Base-by-base conservation (phyloP, 2,888 invertebrate species). In the Apotomis turbidana region DNA sequence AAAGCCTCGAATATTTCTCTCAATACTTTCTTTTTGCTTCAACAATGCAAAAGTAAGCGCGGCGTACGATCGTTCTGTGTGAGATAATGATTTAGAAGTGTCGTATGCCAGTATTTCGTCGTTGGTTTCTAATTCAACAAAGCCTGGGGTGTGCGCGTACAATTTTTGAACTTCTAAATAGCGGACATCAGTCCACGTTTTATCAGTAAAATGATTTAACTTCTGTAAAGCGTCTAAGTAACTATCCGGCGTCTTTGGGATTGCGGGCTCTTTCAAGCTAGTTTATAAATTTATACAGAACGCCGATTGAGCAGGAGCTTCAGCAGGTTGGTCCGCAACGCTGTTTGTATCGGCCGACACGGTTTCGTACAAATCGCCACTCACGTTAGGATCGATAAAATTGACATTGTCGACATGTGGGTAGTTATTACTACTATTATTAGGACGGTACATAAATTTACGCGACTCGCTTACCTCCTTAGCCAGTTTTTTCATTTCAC, bases 401-500 rank as follows among this genome's bases (percentile, higher is more conserved):
- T 52, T 52, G 5, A 13, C 52, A 52, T 3, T 5, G n/a, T n/a
- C n/a, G 15, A 15, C 15, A 15, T 15, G 15, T 13, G 52, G 52
- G 52, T 52, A 52, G 52, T 52, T 52, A 6, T 13, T 54, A 13
- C 54, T 54, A 54, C 13, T 54, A n/a, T 1, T 15, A 15, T 15
- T 15, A 15, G 54, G n/a, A 4, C 54, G 13, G 13, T 54, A 13
- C 6, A 54, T 6, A 13, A 54, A 54, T 54, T 54, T 54, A 15
- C 54, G 54, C 13, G 13, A 54, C 15, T 54, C 54, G 54, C 15
- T 54, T 54, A 54, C 54, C 54, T 54, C 54, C 13, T 54, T 54
- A 13, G 54, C 54, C 54, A 54, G 54, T 60, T 73, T 69, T 77
- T 63, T 54, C 13, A 54, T 13, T 2, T 15, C 15, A 6, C 6